A percentile compares a stretch with the other conserved stretches of the same genome.
phyloP scores from a whole-genome alignment of 2,113 vertebrate genomes.

The Apodemus sylvaticus region DNA sequence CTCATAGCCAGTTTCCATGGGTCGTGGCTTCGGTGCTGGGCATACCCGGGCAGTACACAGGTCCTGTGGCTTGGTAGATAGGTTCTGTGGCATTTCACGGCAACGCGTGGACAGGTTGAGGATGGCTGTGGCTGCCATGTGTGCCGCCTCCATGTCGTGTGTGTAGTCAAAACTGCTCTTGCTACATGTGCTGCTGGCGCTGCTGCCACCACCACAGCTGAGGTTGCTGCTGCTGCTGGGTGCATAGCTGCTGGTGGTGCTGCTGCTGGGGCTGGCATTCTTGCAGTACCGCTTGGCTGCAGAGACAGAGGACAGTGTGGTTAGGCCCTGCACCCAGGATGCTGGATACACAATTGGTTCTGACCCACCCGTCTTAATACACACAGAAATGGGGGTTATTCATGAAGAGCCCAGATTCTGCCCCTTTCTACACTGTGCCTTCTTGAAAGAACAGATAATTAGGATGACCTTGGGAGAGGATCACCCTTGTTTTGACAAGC shows the following conservation, averaged over 20 bases:
- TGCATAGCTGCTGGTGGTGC: conserved; percentile 97
- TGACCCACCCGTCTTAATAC: neutral
- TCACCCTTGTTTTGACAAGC: neutral
- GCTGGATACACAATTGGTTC: neutral
- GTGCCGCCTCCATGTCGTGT: conserved; percentile 98
- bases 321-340: conserved; percentile 37
- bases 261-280: conserved; percentile 98
- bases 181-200: conserved; percentile 99
- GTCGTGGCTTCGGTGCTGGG: neutral
- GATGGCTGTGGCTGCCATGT: conserved; percentile 99
- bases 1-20: neutral
- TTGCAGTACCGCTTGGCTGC: conserved; percentile 98
- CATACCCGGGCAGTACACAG: conserved; percentile 94
- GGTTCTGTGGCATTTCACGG: conserved; percentile 97
- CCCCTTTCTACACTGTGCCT: neutral
- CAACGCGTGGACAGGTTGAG: conserved; percentile 99
- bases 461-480: neutral
- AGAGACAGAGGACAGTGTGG: conserved; percentile 82
- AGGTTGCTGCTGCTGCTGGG: conserved; percentile 98
- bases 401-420: neutral
- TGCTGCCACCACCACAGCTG: conserved; percentile 95
- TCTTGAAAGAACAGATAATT: neutral
- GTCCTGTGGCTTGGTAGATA: conserved; percentile 95
- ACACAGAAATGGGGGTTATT: neutral
- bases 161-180: conserved; percentile 99